Percentiles rank a stretch among this genome's conserved stretches.
Conservation (phyloP, 2,113 vertebrate genomes). For the Ctenomys sociabilis region DNA sequence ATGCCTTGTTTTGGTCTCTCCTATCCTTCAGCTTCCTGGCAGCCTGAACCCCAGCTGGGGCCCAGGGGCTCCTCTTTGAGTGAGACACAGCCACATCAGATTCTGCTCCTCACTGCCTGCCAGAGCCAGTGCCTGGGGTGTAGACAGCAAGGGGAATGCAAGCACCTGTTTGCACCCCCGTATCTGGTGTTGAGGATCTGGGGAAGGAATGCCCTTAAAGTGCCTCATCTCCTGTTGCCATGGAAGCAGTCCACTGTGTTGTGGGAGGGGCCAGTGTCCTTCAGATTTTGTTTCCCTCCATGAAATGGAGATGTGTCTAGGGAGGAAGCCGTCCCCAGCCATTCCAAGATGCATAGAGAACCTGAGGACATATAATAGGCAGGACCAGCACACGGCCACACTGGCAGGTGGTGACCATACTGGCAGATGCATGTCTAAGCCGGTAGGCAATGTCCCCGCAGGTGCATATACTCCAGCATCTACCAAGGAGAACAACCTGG, state of each 20-base stretch:
- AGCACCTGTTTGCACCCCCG: background rate
- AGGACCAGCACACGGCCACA: too few relatives aligned
- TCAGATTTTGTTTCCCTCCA: background rate
- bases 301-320: background rate
- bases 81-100: too few relatives aligned
- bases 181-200: background rate
- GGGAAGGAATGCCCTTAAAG: background rate
- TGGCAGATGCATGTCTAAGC: background rate
- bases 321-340: background rate
- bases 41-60: background rate
- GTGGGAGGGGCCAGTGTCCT: background rate
- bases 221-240: rapidly evolving
- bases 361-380: background rate
- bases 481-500: background rate
- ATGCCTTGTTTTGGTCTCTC: background rate
- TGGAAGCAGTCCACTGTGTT: background rate
- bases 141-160: background rate
- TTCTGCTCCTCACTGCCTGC: background rate
- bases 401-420: background rate
- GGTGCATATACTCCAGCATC: background rate
- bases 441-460: background rate
- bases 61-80: background rate
- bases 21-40: background rate
- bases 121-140: background rate
- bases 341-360: background rate